Evolutionary conservation across 2,113 vertebrate genomes (phyloP).

Genomic region (Sigmodon hispidus): DNA sequence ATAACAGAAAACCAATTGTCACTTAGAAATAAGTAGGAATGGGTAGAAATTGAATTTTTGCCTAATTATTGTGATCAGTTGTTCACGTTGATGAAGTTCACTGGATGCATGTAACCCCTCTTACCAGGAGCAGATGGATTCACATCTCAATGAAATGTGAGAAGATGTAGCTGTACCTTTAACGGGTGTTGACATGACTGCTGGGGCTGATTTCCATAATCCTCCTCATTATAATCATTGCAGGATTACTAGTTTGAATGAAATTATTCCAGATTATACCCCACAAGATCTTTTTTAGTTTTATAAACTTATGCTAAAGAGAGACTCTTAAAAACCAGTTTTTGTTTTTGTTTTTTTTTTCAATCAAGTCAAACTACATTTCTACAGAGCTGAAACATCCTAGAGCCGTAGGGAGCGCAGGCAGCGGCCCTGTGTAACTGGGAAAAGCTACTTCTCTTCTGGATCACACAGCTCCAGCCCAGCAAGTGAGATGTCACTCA

Average conservation of each 20-base stretch:
- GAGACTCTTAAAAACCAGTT: neutral
- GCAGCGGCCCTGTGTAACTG: neutral
- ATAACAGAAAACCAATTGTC: constrained; percentile 15
- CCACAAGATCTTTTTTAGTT: neutral
- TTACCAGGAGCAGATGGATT: neutral
- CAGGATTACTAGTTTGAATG: constrained; percentile 31
- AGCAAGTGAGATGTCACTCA: neutral
- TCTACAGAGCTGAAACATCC: neutral
- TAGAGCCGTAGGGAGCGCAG: neutral
- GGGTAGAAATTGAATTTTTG: neutral
- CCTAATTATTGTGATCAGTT: constrained; percentile 28
- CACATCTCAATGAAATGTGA: neutral
- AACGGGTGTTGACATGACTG: neutral
- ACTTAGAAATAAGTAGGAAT: neutral
- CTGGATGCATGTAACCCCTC: neutral
- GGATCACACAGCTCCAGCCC: neutral
- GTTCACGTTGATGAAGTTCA: constrained; percentile 33
- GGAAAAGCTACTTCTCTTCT: neutral
- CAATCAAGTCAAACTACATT: neutral
- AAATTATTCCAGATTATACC: constrained; percentile 6
- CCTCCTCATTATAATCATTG: neutral
- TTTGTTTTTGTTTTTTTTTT: no score
- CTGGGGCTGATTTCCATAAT: neutral
- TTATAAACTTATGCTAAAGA: neutral
- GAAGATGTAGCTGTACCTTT: neutral